phyloP scores from a whole-genome alignment of 2,113 vertebrate genomes.

The Bothrops jararaca region DNA sequence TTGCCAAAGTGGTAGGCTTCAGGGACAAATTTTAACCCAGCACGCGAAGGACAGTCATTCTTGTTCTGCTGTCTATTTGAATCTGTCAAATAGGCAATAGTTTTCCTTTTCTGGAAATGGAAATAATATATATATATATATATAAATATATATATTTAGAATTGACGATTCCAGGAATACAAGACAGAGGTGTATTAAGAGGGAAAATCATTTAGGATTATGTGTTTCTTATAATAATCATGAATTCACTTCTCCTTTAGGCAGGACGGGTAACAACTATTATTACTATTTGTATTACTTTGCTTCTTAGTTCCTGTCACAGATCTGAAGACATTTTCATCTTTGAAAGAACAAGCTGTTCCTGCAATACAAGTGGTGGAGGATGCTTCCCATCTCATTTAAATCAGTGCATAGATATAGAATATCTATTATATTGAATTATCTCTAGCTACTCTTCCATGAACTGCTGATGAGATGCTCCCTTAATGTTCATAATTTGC shows the following conservation, averaged over 20 bases:
- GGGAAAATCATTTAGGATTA: neutral
- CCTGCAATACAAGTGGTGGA: neutral
- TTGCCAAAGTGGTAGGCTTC: slow-evolving; percentile 76
- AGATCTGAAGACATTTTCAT: neutral
- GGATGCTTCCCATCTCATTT: neutral
- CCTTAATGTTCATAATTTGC: neutral
- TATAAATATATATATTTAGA: slow-evolving; percentile 27
- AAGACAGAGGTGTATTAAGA: neutral
- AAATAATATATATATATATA: slow-evolving; percentile 10
- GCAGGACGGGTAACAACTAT: neutral
- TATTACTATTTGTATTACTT: neutral
- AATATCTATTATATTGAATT: neutral
- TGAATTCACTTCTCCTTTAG: neutral
- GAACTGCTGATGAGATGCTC: neutral
- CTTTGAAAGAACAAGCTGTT: neutral
- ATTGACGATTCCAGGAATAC: neutral
- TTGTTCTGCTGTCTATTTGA: slow-evolving; percentile 2
- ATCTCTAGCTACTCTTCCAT: neutral
- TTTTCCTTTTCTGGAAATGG: slow-evolving; percentile 49
- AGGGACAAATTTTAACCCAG: slow-evolving; percentile 47
- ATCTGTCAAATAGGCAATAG: slow-evolving; percentile 22
- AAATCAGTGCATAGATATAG: neutral
- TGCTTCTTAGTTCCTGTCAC: neutral
- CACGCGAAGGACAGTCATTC: slow-evolving; percentile 18
- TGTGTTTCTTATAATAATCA: neutral